Evolutionary conservation across 2,888 invertebrate genomes (phyloP).

Genomic region (Desoria tigrina): DNA sequence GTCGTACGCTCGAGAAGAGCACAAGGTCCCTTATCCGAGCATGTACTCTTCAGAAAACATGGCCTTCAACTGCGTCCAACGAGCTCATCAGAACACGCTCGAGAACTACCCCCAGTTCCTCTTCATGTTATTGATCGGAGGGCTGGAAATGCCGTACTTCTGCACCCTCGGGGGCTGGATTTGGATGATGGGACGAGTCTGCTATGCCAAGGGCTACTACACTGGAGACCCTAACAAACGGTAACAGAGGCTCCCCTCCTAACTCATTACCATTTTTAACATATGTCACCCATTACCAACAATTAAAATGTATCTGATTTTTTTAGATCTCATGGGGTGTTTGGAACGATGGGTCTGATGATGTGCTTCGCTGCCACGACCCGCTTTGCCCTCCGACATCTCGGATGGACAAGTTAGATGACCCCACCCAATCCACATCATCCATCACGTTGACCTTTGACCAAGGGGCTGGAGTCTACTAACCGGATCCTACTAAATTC

Average conservation of each 20-base stretch:
- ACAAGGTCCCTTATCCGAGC: slow-evolving; percentile 57
- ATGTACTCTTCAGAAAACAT: slow-evolving; percentile 58
- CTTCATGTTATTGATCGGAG: slow-evolving; percentile 57
- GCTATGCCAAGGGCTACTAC: slow-evolving; percentile 57
- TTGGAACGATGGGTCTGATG: slow-evolving; percentile 45
- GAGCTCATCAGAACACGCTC: slow-evolving; percentile 60
- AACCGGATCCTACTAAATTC: no score
- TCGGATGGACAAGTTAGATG: slow-evolving; percentile 16
- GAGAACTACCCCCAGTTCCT: slow-evolving; percentile 57
- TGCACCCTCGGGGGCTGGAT: slow-evolving; percentile 57
- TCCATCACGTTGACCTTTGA: no score
- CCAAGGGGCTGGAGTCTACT: no score
- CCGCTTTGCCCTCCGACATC: slow-evolving; percentile 45
- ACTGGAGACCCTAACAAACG: slow-evolving; percentile 50
- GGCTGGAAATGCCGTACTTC: slow-evolving; percentile 58
- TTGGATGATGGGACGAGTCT: slow-evolving; percentile 57
- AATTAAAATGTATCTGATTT: slow-evolving; percentile 15
- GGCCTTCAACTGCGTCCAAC: slow-evolving; percentile 59
- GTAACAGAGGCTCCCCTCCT: no score
- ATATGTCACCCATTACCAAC: no score
- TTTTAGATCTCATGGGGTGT: slow-evolving; percentile 42
- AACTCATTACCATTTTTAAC: background rate
- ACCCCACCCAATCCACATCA: no score
- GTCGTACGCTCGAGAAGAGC: slow-evolving; percentile 56
- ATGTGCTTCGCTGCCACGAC: slow-evolving; percentile 43